Evolutionary conservation across 2,888 invertebrate species (phyloP).

Genomic region (Creontiades dilutus): DNA sequence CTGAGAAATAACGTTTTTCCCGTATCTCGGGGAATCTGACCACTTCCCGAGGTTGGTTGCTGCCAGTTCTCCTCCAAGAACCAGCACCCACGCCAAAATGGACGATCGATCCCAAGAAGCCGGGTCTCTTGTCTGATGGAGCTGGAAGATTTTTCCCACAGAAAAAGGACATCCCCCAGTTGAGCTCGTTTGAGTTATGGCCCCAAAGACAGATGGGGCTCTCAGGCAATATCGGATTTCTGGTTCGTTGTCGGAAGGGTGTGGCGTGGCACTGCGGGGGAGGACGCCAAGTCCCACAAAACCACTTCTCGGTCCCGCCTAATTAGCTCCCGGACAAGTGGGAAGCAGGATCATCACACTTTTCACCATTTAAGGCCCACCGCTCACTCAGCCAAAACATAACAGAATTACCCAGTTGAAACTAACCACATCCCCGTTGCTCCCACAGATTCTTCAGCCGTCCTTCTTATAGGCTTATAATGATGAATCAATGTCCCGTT

Average conservation of each 20-base stretch:
- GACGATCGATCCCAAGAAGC: slow-evolving; percentile 61
- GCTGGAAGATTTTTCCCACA: slow-evolving; percentile 57
- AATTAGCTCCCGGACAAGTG: slow-evolving; percentile 41
- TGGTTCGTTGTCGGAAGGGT: slow-evolving; percentile 65
- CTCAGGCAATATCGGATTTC: slow-evolving; percentile 69
- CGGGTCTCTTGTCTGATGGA: slow-evolving; percentile 19
- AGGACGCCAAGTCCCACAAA: slow-evolving; percentile 27
- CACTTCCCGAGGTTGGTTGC: neutral
- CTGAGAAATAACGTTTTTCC: neutral
- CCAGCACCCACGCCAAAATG: slow-evolving; percentile 57
- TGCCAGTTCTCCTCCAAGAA: neutral
- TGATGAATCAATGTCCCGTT: too few species aligned
- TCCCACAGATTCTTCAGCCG: neutral
- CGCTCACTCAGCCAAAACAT: slow-evolving; percentile 37
- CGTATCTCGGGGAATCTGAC: slow-evolving; percentile 3
- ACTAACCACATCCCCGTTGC: slow-evolving; percentile 6
- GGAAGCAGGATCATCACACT: slow-evolving; percentile 6
- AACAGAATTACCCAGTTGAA: neutral
- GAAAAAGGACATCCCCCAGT: slow-evolving; percentile 57
- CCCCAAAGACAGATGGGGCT: slow-evolving; percentile 66
- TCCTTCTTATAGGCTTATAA: neutral
- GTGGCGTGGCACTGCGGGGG: slow-evolving; percentile 45
- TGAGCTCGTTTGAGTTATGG: slow-evolving; percentile 62
- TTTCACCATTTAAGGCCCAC: neutral
- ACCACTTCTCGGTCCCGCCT: slow-evolving; percentile 46